Conservation (phyloP, 1,140 invertebrate species). For the Pseudomyrmex sp. region DNA sequence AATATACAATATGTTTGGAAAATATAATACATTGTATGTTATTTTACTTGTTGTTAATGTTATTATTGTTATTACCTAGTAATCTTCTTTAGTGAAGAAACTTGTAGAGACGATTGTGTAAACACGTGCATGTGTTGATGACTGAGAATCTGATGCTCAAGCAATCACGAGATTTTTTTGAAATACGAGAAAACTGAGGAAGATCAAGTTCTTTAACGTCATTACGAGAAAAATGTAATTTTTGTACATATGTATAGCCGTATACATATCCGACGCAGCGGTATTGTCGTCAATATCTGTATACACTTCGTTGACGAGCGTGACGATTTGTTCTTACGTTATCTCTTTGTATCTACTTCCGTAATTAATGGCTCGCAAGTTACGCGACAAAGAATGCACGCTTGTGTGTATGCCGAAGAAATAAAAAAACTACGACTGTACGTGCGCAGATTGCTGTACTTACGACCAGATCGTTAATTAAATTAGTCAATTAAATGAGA, state of each 20-base stretch:
- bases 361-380: neutral
- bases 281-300: conserved; percentile 13
- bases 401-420: too few relatives aligned
- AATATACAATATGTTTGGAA: neutral
- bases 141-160: conserved; percentile 1
- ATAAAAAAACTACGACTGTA: conserved; percentile 20
- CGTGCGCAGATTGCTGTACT: conserved; percentile 39
- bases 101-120: conserved; percentile 4
- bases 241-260: conserved; percentile 45
- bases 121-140: conserved; percentile 23
- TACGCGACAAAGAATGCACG: neutral
- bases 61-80: conserved; percentile 4
- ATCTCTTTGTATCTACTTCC: neutral
- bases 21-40: neutral
- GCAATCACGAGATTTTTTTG: neutral
- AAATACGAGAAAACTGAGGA: neutral
- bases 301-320: conserved; percentile 16
- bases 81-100: neutral
- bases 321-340: conserved; percentile 2
- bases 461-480: conserved; percentile 56
- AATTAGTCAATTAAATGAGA: conserved; percentile 74
- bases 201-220: neutral
- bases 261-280: conserved; percentile 36
- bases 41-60: conserved; percentile 2
- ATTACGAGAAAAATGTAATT: conserved; percentile 15